These are phyloP conservation scores for Cassiopea xamachana DNA, from an alignment of 30 jellyfish, hydroid and myxozoan species.

Conservation along the genomic window DNA sequence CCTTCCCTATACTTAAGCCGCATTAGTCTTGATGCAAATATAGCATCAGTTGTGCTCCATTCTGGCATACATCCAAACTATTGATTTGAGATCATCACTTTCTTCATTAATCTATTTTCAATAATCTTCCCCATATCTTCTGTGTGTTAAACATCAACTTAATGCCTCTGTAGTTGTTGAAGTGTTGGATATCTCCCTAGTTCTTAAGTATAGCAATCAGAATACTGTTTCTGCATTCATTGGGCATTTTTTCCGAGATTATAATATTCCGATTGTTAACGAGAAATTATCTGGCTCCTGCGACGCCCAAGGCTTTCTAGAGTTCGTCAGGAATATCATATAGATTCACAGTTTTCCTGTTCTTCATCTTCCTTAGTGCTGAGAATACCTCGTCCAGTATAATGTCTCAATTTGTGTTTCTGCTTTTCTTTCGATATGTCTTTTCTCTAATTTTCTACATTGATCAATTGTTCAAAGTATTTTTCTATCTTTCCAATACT, in stretches of 20 bases:
- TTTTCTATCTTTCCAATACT: slow-evolving; percentile 2
- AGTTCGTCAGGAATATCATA: slow-evolving; percentile 39
- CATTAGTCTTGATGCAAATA: background rate
- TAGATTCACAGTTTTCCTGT: slow-evolving; percentile 24
- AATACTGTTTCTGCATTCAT: slow-evolving; percentile 32
- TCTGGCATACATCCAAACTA: background rate
- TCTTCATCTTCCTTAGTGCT: slow-evolving; percentile 40
- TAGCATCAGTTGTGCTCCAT: background rate
- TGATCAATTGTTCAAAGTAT: slow-evolving; percentile 16
- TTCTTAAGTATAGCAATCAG: slow-evolving; percentile 25
- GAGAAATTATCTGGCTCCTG: slow-evolving; percentile 12
- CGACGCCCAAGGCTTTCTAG: slow-evolving; percentile 11
- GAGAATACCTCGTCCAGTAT: background rate
- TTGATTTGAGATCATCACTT: background rate
- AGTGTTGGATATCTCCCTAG: slow-evolving; percentile 14
- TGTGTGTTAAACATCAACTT: background rate
- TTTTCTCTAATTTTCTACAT: slow-evolving; percentile 28
- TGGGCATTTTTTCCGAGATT: slow-evolving; percentile 29
- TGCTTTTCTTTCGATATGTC: background rate
- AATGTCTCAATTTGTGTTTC: background rate
- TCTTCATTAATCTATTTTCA: background rate
- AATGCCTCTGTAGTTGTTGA: background rate
- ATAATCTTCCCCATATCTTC: background rate
- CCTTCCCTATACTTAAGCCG: background rate
- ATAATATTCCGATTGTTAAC: too few relatives aligned